Evolutionary conservation across 1,140 invertebrate species (phyloP), one percentile per base, ranked within the genome.

Genomic region (Trichogramma pretiosum): DNA sequence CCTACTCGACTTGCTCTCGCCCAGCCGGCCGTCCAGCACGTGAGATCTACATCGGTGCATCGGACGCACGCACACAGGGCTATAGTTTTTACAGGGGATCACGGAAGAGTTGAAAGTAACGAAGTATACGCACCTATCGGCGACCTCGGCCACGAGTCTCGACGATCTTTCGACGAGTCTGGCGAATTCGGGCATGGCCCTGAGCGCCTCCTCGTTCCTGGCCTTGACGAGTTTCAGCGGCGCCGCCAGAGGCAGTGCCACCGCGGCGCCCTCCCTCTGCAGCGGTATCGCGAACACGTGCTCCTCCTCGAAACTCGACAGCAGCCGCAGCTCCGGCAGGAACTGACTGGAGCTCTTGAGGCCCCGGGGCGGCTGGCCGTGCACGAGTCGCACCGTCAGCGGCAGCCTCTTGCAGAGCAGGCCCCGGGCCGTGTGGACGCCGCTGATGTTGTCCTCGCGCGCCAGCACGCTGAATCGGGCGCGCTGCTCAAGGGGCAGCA

Each of bases 391-490:
- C 1, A 94, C 91, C 42, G 91, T 93, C 38, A 95, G 73, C 2
- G 93, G 93, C 67, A 95, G 77, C 47, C 92, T 74, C 63, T 93
- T 93, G 52, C 82, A 82, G 26, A 94, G 70, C 40, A 96, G 75
- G 60, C 89, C 91, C 57, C 85, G 82, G 7, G 84, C 85, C 37
- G 86, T 87, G 66, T 93, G 90, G 11, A 93, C 90, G 5, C 91
- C 91, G 61, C 88, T 88, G 51, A 95, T 93, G 68, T 91, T 93
- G 56, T 91, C 88, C 65, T 90, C 87, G 60, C 86, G 81, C 23
- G 91, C 91, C 18, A 95, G 74, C 1, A 86, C 85, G 56, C 89
- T 93, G 70, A 95, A 95, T 58, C 87, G 83, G 7, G 87, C 90
- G 60, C 87, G 81, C 63, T 89, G 85, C 54, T 94, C 90, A 61